Base-by-base conservation (phyloP, 23 tunicate genomes). In the Trididemnum nubilum region DNA sequence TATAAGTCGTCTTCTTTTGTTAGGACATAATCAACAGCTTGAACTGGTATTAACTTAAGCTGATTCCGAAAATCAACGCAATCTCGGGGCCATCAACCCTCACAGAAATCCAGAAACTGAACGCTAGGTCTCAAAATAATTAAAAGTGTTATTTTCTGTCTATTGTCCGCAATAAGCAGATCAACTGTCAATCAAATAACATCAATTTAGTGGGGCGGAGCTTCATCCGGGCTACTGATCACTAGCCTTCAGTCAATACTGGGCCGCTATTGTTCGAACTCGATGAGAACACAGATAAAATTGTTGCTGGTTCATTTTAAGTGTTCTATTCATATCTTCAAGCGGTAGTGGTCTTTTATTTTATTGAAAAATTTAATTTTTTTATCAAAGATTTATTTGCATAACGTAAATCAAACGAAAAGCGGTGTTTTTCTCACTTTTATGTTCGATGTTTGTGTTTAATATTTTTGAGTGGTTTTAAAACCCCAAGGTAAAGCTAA, bases 11-110 rank as follows among this genome's bases (percentile, higher is more conserved):
- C 67, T 61, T 61, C 67, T 61, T 61, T 61, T 61, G 67, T 61
- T 61, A 61, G 26, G n/a, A 4, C 67, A 61, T 26, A 61, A 61
- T 61, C 67, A 61, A 61, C 67, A 61, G 67, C 67, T 61, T 61
- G 54, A 44, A 44, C 54, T 44, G 54, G 15, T 15, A 44, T 44
- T 44, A 44, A 44, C 9, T 7, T 44, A 15, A 44, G 54, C 54
- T 7, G 15, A 44, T 44, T 15, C 54, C 54, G 54, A 44, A 7
- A 15, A 44, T 7, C 15, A 44, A 44, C 54, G 54, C 15, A 44
- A 44, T 44, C 15, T 44, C 15, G 15, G 54, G 54, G 54, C 54
- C 54, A 15, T 44, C 54, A 44, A 44, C 54, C 54, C 54, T 44
- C 15, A 7, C 15, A n/a, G 9, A 44, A 15, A 44, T 44, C 54